Conservation (phyloP, 2,797 vertebrate species). For the Smutsia temminckii region DNA sequence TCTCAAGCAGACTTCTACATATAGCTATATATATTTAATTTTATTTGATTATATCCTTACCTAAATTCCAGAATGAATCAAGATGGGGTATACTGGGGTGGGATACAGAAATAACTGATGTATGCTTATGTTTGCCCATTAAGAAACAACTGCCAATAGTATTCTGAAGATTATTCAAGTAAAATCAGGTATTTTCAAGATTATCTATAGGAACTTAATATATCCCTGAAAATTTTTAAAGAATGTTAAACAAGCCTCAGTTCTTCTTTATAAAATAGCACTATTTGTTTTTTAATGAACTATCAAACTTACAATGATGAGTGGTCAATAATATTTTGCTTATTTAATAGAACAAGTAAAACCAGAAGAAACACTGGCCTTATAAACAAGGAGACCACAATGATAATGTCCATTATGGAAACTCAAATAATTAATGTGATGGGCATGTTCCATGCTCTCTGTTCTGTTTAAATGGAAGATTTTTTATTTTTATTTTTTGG, state of each 20-base stretch:
- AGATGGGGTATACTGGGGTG: background rate
- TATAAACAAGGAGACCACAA: background rate
- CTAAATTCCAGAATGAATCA: background rate
- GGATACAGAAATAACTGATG: background rate
- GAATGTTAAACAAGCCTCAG: background rate
- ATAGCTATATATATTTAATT: background rate
- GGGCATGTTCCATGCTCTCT: background rate
- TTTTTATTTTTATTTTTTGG: background rate
- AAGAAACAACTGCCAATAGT: background rate
- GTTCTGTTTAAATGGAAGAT: background rate
- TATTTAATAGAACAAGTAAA: background rate
- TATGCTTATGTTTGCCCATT: background rate
- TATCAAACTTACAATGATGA: background rate
- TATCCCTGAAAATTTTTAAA: background rate
- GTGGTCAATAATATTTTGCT: background rate
- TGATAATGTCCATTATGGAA: background rate
- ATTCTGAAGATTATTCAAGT: background rate
- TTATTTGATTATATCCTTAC: background rate
- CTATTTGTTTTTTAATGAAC: constrained; percentile 42
- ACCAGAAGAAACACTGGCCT: background rate
- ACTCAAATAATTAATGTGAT: constrained; percentile 21
- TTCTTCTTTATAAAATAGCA: constrained; percentile 43
- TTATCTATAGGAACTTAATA: background rate
- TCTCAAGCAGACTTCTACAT: background rate
- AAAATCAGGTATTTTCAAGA: constrained; percentile 19